A percentile compares a stretch with the other conserved stretches of the same genome.
Conservation (phyloP, 2,113 vertebrate genomes). For the Prionailurus bengalensis region DNA sequence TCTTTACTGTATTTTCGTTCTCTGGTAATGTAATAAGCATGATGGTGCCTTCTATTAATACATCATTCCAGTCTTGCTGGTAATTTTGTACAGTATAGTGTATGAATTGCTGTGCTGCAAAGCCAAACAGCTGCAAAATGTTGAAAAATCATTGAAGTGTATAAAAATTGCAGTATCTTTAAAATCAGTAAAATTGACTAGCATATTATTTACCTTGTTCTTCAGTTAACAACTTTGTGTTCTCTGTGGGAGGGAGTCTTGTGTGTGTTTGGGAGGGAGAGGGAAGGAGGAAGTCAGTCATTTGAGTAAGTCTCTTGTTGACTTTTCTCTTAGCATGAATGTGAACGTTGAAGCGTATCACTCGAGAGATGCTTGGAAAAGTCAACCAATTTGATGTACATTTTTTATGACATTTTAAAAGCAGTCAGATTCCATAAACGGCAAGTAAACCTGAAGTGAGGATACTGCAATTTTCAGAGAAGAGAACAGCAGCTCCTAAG, state of each 20-base stretch:
- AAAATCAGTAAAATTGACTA: conserved; percentile 89
- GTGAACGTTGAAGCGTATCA: conserved; percentile 60
- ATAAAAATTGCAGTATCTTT: conserved; percentile 94
- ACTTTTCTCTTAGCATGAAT: conserved; percentile 73
- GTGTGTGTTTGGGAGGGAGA: conserved; percentile 73
- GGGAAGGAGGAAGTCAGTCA: conserved; percentile 82
- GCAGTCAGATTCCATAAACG: conserved; percentile 70
- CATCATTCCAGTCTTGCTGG: conserved; percentile 96
- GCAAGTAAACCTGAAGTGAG: conserved; percentile 81
- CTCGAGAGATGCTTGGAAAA: conserved; percentile 72
- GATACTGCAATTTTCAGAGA: conserved; percentile 90
- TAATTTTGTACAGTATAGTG: conserved; percentile 92
- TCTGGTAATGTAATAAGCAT: conserved; percentile 94
- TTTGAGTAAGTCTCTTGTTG: conserved; percentile 75
- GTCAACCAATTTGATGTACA: conserved; percentile 55
- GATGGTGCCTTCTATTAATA: conserved; percentile 97
- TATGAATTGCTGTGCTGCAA: conserved; percentile 90
- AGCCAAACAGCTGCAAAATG: conserved; percentile 90
- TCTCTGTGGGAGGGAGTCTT: conserved; percentile 81
- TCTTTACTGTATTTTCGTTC: conserved; percentile 94
- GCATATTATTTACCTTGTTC: conserved; percentile 88
- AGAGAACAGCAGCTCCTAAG: conserved; percentile 83
- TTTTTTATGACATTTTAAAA: conserved; percentile 76
- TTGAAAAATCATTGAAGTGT: conserved; percentile 88
- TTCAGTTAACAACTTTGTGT: conserved; percentile 84